These are phyloP conservation scores for Sycobia sp. DNA, from an alignment of 1,140 invertebrate species.

Conservation along the genomic window DNA sequence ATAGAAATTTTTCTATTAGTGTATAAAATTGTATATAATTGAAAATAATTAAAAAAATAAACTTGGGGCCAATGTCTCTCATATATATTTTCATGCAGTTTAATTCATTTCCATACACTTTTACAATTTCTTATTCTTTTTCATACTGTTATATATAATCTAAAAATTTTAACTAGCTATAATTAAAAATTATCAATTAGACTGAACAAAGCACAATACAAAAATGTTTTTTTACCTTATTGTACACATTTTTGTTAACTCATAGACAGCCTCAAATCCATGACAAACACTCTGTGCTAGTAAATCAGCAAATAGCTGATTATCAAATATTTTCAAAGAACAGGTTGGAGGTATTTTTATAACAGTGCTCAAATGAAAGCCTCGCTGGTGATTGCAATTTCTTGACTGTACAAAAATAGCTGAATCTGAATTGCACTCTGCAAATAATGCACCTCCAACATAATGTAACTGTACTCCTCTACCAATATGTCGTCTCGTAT, in stretches of 20 bases:
- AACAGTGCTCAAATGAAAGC: conserved; percentile 71
- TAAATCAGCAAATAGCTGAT: conserved; percentile 65
- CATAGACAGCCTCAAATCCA: conserved; percentile 73
- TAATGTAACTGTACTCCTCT: conserved; percentile 78
- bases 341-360: conserved; percentile 70
- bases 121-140: too few species aligned
- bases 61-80: too few species aligned
- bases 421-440: conserved; percentile 69
- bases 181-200: too few species aligned
- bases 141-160: too few species aligned
- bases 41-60: too few species aligned
- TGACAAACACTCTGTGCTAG: conserved; percentile 67
- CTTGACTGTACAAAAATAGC: conserved; percentile 74
- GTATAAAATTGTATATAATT: too few species aligned
- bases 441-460: conserved; percentile 75
- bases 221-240: conserved; percentile 66
- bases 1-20: too few species aligned
- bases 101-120: too few species aligned
- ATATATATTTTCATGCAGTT: too few species aligned
- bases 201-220: too few species aligned
- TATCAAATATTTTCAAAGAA: conserved; percentile 76
- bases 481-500: conserved; percentile 73
- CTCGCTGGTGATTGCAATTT: conserved; percentile 66
- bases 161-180: too few species aligned
- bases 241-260: conserved; percentile 76